These are phyloP conservation scores for Halocynthia aurantium DNA, from an alignment of 23 tunicate genomes.

Conservation along the genomic window DNA sequence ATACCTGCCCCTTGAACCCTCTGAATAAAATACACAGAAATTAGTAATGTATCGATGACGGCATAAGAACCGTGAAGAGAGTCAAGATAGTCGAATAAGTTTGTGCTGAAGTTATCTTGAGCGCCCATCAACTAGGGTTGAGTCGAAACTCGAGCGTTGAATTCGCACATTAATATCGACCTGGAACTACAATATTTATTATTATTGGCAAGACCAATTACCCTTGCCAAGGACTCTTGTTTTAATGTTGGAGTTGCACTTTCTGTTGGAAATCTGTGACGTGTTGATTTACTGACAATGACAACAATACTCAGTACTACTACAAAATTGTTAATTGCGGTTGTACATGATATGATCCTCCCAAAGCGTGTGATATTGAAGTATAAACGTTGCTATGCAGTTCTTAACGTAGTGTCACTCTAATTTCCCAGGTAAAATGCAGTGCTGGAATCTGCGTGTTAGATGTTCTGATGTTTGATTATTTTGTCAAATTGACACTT, in stretches of 20 bases:
- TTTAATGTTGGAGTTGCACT: conserved; percentile 11
- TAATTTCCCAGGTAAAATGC: too few species aligned
- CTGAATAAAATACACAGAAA: neutral
- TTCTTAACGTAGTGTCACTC: too few species aligned
- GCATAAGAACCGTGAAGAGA: neutral
- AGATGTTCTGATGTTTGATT: too few species aligned
- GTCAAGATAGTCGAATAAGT: neutral
- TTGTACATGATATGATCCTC: too few species aligned
- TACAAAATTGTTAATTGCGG: too few species aligned
- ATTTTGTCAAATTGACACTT: too few species aligned
- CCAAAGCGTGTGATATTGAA: too few species aligned
- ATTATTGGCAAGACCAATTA: conserved; percentile 4
- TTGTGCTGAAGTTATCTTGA: conserved; percentile 13
- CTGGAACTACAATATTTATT: conserved; percentile 12
- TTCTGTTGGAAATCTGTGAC: neutral
- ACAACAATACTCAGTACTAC: too few species aligned
- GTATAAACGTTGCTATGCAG: too few species aligned
- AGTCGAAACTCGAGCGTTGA: conserved; percentile 5
- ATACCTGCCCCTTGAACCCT: neutral
- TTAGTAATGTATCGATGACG: neutral
- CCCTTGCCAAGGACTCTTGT: conserved; percentile 3
- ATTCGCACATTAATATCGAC: conserved; percentile 1
- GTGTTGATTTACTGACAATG: too few species aligned
- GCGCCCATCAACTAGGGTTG: conserved; percentile 5
- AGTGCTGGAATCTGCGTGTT: too few species aligned